A percentile compares a stretch with the other conserved stretches of the same genome.
Evolutionary conservation across 2,888 invertebrate genomes (phyloP).

Genomic region (Stenichneumon culpator): DNA sequence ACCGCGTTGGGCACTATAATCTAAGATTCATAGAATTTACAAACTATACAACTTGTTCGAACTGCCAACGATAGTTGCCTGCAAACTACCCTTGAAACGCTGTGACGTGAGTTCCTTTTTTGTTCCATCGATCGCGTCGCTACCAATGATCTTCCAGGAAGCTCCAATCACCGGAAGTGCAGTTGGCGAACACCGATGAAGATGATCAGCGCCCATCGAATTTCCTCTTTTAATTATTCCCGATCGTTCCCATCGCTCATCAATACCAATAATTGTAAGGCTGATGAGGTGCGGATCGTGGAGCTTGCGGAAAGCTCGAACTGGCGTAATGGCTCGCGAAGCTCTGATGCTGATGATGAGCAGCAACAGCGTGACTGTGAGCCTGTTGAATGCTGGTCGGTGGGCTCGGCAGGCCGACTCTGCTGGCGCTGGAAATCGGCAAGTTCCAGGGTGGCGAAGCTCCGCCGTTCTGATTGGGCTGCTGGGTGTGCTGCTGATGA

Average conservation of each 20-base stretch:
- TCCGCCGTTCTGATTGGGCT: constrained; percentile 71
- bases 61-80: constrained; percentile 14
- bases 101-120: not conserved
- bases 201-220: not conserved
- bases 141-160: not conserved
- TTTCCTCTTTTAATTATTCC: not conserved
- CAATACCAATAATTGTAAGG: constrained; percentile 81
- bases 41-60: constrained; percentile 11
- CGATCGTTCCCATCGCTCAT: constrained; percentile 24
- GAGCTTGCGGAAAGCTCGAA: constrained; percentile 81
- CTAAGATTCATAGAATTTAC: not conserved
- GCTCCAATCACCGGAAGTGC: not conserved
- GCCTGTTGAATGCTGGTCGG: constrained; percentile 76
- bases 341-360: constrained; percentile 78
- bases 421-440: constrained; percentile 73
- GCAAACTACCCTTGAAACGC: constrained; percentile 1
- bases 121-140: not conserved
- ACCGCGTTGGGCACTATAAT: not conserved
- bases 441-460: constrained; percentile 81
- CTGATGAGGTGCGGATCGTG: constrained; percentile 79
- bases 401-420: constrained; percentile 78
- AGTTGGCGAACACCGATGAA: not conserved
- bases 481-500: constrained; percentile 72
- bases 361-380: constrained; percentile 72
- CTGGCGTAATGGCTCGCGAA: constrained; percentile 79